Conservation (phyloP, 1,140 invertebrate genomes). For the Scylla paramamosain region DNA sequence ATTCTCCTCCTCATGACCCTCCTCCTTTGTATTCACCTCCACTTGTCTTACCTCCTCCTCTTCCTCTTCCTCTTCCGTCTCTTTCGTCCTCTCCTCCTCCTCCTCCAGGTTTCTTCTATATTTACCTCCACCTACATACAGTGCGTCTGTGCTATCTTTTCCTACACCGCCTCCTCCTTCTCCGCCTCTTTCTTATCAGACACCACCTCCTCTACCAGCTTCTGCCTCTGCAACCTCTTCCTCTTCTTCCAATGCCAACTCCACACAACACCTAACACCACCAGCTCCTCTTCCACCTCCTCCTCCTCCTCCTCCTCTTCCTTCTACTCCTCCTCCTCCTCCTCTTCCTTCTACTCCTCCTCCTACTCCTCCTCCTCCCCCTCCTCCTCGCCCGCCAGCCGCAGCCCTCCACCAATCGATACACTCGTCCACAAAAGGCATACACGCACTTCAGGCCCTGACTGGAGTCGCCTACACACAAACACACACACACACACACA, state of each 20-base stretch:
- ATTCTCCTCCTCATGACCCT: too few relatives aligned
- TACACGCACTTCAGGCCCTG: neutral
- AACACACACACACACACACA: slow-evolving; percentile 7
- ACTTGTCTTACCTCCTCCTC: too few relatives aligned
- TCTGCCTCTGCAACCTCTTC: neutral
- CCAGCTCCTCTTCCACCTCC: neutral
- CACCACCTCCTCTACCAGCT: neutral
- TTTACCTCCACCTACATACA: too few relatives aligned
- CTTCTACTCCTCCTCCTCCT: neutral
- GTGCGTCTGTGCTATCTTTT: too few relatives aligned
- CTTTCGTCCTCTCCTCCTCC: neutral
- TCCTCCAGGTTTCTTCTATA: too few relatives aligned
- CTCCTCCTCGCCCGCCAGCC: neutral
- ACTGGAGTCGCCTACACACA: neutral
- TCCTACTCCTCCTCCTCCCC: neutral
- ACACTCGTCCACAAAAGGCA: slow-evolving; percentile 1
- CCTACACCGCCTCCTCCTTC: too few relatives aligned
- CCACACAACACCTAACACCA: neutral
- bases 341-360: too few relatives aligned
- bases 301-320: neutral
- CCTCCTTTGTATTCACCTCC: too few relatives aligned
- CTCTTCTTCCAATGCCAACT: neutral
- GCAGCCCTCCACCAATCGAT: neutral
- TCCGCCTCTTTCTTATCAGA: neutral
- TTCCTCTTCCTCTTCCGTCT: neutral